Percentiles rank a stretch among this genome's conserved stretches.
phyloP scores from a whole-genome alignment of 2,888 invertebrate genomes.

The Hydroisotoma schaefferi region DNA sequence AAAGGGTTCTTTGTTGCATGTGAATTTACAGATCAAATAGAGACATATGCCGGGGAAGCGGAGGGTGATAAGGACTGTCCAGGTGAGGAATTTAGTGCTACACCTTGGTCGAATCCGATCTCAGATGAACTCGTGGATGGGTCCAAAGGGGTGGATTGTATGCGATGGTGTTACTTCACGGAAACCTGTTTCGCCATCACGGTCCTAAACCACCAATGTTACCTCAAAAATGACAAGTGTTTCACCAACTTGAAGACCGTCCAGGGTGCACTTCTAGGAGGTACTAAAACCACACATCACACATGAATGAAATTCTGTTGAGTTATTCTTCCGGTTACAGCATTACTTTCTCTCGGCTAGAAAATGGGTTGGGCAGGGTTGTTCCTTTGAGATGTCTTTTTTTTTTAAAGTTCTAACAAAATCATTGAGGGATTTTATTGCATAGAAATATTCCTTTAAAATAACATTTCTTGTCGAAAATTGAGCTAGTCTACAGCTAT shows the following conservation, averaged over 20 bases:
- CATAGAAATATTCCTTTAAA: too few relatives aligned
- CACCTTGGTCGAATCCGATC: conserved; percentile 40
- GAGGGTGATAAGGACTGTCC: conserved; percentile 34
- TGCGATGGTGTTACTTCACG: conserved; percentile 35
- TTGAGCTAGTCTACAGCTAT: too few relatives aligned
- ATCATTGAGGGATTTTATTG: too few relatives aligned
- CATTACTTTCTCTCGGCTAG: too few relatives aligned
- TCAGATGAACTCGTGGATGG: conserved; percentile 24
- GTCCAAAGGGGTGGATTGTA: conserved; percentile 34
- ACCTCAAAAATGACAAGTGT: conserved; percentile 37
- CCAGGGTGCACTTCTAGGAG: conserved; percentile 31
- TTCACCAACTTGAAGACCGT: conserved; percentile 26
- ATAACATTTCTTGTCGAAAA: too few relatives aligned
- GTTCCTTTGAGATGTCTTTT: too few relatives aligned
- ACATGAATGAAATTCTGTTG: too few relatives aligned
- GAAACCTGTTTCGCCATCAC: conserved; percentile 39
- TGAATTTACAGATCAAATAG: conserved; percentile 28
- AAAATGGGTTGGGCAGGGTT: too few relatives aligned
- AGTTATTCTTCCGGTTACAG: too few relatives aligned
- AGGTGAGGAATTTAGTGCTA: conserved; percentile 37
- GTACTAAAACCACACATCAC: conserved; percentile 16
- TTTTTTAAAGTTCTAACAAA: too few relatives aligned
- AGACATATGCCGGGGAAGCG: conserved; percentile 37
- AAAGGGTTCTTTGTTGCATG: background rate
- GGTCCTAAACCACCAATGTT: conserved; percentile 30